Evolutionary conservation across 2,797 vertebrate genomes (phyloP), one percentile per base, ranked within the genome.

Genomic region (Paedocypris micromegethes): DNA sequence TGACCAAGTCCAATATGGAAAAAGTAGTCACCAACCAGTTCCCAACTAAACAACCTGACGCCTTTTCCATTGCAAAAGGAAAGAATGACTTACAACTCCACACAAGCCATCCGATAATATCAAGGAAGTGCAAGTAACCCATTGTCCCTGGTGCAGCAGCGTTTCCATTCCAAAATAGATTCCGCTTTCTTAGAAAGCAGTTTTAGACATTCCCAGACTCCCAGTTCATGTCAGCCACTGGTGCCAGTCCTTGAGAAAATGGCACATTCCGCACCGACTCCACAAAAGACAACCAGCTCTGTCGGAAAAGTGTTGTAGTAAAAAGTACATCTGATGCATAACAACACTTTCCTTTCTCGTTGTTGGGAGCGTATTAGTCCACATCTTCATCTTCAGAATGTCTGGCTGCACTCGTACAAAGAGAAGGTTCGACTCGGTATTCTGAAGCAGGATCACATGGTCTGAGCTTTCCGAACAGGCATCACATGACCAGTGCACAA

Each of bases 401-500:
- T 23, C 23, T 23, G 23, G 23, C 23, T 23, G 23, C 23, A 23
- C 23, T 23, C 23, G 23, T 23, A 23, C 23, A 23, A 23, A 23
- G 23, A 23, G 23, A 23, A 23, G 38, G 38, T 67, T 72, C 61
- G 46, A 76, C 74, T 76, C 74, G 70, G 74, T 70, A 75, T 53
- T 75, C 68, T 70, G 66, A 41, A 48, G 59, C 59, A 70, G 46
- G 40, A 54, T 75, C 73, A 75, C 75, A 77, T 77, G 75, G 68
- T 60, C 47, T 3, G 58, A 49, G 54, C 60, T 68, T 73, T 56
- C 64, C 47, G 73, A 81, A 74, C 73, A 77, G 74, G 5, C 67
- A 77, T 86, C 89, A 89, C 88, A 88, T 85, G 87, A 83, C 82
- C 77, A 57, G 72, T 77, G 79, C 84, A 89, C 87, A 90, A 86